Conservation (phyloP, 2,888 invertebrate genomes). For the Cataglyphis rosenhaueri region DNA sequence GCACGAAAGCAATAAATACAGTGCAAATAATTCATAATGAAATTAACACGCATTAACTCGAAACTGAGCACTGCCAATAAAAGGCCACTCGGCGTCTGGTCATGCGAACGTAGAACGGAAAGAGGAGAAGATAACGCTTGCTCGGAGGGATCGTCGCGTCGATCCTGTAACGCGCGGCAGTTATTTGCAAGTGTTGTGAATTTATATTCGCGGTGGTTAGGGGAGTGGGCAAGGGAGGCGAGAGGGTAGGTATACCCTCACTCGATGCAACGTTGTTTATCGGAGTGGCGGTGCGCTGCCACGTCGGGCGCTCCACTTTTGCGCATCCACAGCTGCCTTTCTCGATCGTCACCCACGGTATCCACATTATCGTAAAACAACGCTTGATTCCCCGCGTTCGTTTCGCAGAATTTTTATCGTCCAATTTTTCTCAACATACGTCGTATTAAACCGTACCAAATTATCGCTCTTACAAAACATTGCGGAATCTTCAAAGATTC, state of each 20-base stretch:
- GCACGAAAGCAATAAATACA: not conserved
- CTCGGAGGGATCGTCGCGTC: slow-evolving; percentile 70
- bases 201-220: slow-evolving; percentile 78
- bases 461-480: slow-evolving; percentile 13
- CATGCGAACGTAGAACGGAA: slow-evolving; percentile 27
- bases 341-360: slow-evolving; percentile 61
- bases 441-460: slow-evolving; percentile 7
- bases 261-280: slow-evolving; percentile 79
- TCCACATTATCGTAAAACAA: slow-evolving; percentile 69
- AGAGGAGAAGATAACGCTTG: slow-evolving; percentile 55
- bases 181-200: slow-evolving; percentile 81
- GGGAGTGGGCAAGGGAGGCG: slow-evolving; percentile 39
- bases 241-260: slow-evolving; percentile 67
- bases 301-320: slow-evolving; percentile 72
- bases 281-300: slow-evolving; percentile 74
- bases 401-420: slow-evolving; percentile 58
- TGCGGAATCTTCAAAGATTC: not conserved
- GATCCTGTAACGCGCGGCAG: slow-evolving; percentile 77
- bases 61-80: slow-evolving; percentile 39
- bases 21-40: slow-evolving; percentile 15
- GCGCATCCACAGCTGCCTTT: slow-evolving; percentile 52
- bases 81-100: slow-evolving; percentile 36
- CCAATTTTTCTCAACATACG: slow-evolving; percentile 43
- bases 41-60: slow-evolving; percentile 35
- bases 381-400: slow-evolving; percentile 62